Evolutionary conservation across 1,140 invertebrate species (phyloP), one percentile per base, ranked within the genome.

Genomic region (Caenorhabditis briggsae): DNA sequence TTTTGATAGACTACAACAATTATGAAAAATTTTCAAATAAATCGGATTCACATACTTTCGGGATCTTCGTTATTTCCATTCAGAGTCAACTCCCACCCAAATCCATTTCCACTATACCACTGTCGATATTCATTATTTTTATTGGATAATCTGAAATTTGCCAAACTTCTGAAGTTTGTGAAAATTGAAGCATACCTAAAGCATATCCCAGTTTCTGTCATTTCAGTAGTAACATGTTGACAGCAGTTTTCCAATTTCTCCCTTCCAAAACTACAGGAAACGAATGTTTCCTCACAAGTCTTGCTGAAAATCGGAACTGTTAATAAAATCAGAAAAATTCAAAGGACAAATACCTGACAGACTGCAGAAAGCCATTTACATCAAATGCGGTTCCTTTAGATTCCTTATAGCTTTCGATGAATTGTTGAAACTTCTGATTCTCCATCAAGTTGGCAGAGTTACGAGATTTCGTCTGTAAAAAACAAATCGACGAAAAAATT

Each of bases 161-260:
- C 3, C 33, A 33, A 33, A 3, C 33, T 33, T 33, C 3, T 33
- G 33, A 3, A 33, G 33, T 33, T 33, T 1, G 3, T 33, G 3
- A 33, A 33, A 33, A 2, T 2, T 33, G 33, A 33, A 33, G 18
- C 0, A 12, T 8, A 85, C 64, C 86, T 70, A 25, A 87, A 85
- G 48, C 86, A 87, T n/a, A 74, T 65, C n/a, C 86, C 86, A 50
- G 48, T 46, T 18, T 87, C 86, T 7, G 86, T 87, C 58, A 87
- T 56, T 18, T 85, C 83, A 2, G 53, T 56, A 33, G 2, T 56
- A 11, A 65, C 83, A 20, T 85, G 65, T 12, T 58, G 18, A 65
- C 86, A 87, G n/a, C 86, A 87, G 43, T 85, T 83, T 9, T 84
- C 20, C 9, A 87, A 5, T 14, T 56, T 41, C 23, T 65, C 46